These are phyloP conservation scores for Aphidius gifuensis DNA, from an alignment of 1,140 invertebrate species.

Conservation along the genomic window DNA sequence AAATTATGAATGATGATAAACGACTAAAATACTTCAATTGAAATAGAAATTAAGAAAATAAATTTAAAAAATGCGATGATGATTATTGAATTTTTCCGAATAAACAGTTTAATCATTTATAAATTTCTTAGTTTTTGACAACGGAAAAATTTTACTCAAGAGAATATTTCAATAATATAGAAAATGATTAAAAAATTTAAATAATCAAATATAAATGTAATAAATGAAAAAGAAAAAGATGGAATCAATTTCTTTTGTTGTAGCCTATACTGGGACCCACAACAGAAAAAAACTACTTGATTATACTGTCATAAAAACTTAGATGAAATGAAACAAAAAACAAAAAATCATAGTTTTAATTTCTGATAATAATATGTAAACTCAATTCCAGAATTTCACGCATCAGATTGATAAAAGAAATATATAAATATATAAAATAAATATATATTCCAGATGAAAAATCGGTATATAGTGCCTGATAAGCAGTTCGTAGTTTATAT, in stretches of 20 bases:
- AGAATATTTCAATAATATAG: slow-evolving; percentile 2
- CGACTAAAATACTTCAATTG: too few relatives aligned
- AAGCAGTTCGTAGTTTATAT: slow-evolving; percentile 7
- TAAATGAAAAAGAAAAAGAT: background rate
- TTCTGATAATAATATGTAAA: slow-evolving; percentile 31
- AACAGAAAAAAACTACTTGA: too few relatives aligned
- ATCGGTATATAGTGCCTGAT: slow-evolving; percentile 1
- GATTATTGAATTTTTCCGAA: too few relatives aligned
- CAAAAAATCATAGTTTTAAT: slow-evolving; percentile 34
- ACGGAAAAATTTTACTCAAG: background rate
- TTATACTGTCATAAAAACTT: too few relatives aligned
- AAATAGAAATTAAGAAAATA: too few relatives aligned
- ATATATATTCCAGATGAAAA: slow-evolving; percentile 7
- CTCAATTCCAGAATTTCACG: slow-evolving; percentile 20
- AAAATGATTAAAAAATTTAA: slow-evolving; percentile 15
- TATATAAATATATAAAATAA: slow-evolving; percentile 8
- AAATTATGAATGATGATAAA: too few relatives aligned
- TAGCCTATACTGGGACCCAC: slow-evolving; percentile 28
- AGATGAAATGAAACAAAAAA: slow-evolving; percentile 13
- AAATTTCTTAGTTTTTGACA: too few relatives aligned
- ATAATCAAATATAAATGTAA: slow-evolving; percentile 16
- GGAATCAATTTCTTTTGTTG: slow-evolving; percentile 28
- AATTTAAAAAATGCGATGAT: too few relatives aligned
- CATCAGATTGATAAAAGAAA: slow-evolving; percentile 26
- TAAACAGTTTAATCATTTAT: too few relatives aligned